These are phyloP conservation scores for Aquatica leii DNA, from an alignment of 2,888 invertebrate genomes.

Conservation along the genomic window DNA sequence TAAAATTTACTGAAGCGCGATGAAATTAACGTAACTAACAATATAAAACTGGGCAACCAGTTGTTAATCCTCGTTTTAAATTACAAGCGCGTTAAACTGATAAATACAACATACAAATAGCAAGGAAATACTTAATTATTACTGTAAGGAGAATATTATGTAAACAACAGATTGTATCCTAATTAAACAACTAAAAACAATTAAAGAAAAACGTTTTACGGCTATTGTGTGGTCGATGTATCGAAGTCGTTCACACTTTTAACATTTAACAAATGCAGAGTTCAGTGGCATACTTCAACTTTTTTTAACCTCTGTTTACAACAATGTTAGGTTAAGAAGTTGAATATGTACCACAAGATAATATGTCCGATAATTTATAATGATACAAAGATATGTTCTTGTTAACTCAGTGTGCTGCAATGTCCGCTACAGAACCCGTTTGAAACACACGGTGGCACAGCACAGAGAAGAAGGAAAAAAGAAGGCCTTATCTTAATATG, in stretches of 20 bases:
- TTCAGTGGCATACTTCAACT: constrained; percentile 22
- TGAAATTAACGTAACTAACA: constrained; percentile 6
- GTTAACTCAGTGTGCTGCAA: constrained; percentile 28
- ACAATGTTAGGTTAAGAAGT: constrained; percentile 30
- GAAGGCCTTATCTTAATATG: constrained; percentile 29
- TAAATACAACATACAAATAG: constrained; percentile 5
- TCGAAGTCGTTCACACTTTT: too few species aligned
- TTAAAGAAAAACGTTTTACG: not conserved
- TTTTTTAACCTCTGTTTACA: constrained; percentile 21
- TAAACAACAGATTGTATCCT: constrained; percentile 4
- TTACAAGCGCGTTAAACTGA: constrained; percentile 10
- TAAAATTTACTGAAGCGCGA: constrained; percentile 7
- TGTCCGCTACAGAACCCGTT: constrained; percentile 30
- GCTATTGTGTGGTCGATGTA: not conserved
- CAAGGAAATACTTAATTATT: constrained; percentile 10
- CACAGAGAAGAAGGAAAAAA: constrained; percentile 25
- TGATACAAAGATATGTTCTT: constrained; percentile 34
- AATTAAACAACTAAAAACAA: constrained; percentile 1
- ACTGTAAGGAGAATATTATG: not conserved
- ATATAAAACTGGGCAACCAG: not conserved
- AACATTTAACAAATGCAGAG: constrained; percentile 6
- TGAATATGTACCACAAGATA: constrained; percentile 29
- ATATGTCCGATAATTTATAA: constrained; percentile 33
- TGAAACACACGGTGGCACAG: constrained; percentile 28
- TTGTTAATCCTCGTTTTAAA: constrained; percentile 10